These are phyloP conservation scores for Cisticola juncidis DNA, from an alignment of 2,113 vertebrate species.

Conservation along the genomic window DNA sequence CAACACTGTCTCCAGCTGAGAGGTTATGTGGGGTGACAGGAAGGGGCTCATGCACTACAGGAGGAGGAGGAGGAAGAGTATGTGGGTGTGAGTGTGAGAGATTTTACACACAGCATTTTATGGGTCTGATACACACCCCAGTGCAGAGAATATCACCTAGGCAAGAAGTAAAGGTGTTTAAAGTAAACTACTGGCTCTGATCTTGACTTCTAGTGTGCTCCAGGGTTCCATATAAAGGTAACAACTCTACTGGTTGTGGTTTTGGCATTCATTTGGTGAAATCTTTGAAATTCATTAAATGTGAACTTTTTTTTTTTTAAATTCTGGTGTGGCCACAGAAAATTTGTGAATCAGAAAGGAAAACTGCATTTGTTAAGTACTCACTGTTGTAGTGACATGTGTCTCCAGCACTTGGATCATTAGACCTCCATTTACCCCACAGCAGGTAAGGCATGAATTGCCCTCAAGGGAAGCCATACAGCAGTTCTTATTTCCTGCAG, in stretches of 20 bases:
- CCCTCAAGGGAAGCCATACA: neutral
- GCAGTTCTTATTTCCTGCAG: neutral
- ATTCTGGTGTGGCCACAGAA: neutral
- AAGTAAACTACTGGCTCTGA: neutral
- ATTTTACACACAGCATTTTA: neutral
- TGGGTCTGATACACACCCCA: neutral
- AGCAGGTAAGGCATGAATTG: neutral
- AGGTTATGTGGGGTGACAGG: neutral
- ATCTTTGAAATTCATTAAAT: neutral
- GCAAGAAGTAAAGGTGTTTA: neutral
- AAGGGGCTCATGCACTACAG: neutral
- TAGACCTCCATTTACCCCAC: neutral
- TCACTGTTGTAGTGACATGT: neutral
- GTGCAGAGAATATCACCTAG: neutral
- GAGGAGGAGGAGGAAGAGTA: neutral
- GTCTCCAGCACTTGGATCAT: neutral
- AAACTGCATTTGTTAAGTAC: neutral
- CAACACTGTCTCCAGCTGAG: neutral
- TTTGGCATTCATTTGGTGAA: neutral
- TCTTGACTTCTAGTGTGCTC: neutral
- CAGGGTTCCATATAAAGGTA: neutral
- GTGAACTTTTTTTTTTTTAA: neutral
- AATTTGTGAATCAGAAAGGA: neutral
- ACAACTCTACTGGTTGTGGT: rapidly evolving
- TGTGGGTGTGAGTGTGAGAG: neutral